These are phyloP conservation scores for Rattus rattus DNA, from an alignment of 2,113 vertebrate genomes.

Conservation along the genomic window DNA sequence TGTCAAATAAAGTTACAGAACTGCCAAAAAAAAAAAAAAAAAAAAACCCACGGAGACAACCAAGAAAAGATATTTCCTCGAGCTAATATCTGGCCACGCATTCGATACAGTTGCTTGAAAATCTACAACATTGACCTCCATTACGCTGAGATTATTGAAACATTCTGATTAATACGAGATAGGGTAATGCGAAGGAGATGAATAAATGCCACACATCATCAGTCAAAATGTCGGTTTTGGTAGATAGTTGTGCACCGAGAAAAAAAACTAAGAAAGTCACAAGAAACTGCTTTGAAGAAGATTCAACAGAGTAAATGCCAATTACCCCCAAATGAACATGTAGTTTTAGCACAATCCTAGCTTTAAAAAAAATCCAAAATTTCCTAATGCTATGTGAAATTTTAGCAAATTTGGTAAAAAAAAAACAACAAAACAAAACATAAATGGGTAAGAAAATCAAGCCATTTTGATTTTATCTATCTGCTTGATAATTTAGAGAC, in stretches of 20 bases:
- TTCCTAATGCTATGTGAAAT: not conserved
- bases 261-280: not conserved
- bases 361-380: not conserved
- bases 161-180: not conserved
- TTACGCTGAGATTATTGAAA: not conserved
- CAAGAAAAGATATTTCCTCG: not conserved
- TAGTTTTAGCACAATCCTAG: conserved; percentile 6
- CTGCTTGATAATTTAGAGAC: not conserved
- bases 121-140: not conserved
- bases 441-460: conserved; percentile 30
- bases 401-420: conserved; percentile 43
- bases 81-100: not conserved
- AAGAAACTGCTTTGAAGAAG: not conserved
- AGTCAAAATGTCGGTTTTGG: conserved; percentile 30
- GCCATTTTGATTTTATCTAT: conserved; percentile 25
- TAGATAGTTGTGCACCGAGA: not conserved
- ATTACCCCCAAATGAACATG: not conserved
- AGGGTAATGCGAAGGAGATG: conserved; percentile 35
- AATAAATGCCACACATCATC: conserved; percentile 33
- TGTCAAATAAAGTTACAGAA: too few species aligned
- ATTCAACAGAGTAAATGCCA: conserved; percentile 27
- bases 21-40: too few species aligned
- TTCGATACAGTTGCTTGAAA: not conserved
- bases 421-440: too few species aligned
- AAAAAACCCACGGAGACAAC: conserved; percentile 11